These are phyloP conservation scores for Tautogolabrus adspersus DNA, from an alignment of 2,113 vertebrate genomes.

Conservation along the genomic window DNA sequence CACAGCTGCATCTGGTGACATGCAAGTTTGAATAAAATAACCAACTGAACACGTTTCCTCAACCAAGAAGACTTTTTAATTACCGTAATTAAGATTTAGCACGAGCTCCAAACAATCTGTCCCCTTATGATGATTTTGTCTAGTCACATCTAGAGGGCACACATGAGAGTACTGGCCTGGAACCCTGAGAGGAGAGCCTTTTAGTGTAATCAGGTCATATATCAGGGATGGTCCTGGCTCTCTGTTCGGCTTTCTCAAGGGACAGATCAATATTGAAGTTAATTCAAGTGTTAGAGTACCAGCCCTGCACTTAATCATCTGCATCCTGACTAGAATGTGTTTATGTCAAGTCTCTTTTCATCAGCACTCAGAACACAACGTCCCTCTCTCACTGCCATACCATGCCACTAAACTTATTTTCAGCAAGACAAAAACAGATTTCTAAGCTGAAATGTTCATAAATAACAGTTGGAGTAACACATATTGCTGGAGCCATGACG, in stretches of 20 bases:
- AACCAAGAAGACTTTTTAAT: background rate
- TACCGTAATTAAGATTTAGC: background rate
- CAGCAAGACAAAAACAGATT: conserved; percentile 5
- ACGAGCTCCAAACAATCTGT: background rate
- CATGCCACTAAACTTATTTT: background rate
- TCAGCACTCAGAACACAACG: background rate
- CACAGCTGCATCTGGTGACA: background rate
- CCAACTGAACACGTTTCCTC: background rate
- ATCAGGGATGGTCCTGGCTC: conserved; percentile 27
- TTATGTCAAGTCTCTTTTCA: conserved; percentile 4
- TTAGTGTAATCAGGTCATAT: conserved; percentile 53
- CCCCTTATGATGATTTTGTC: conserved; percentile 9
- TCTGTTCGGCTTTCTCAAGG: background rate
- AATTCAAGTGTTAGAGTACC: conserved; percentile 20
- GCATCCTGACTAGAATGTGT: background rate
- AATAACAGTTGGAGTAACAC: background rate
- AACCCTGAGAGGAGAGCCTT: conserved; percentile 32
- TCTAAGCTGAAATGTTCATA: conserved; percentile 9
- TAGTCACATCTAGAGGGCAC: conserved; percentile 2
- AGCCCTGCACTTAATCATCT: conserved; percentile 16
- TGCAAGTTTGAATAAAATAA: background rate
- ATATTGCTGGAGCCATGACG: background rate
- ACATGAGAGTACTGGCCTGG: conserved; percentile 9
- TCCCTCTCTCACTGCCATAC: background rate
- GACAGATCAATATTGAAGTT: conserved; percentile 33